Evolutionary conservation across 2,888 invertebrate genomes (phyloP), one percentile per base, ranked within the genome.

Genomic region (Lymantria monacha): DNA sequence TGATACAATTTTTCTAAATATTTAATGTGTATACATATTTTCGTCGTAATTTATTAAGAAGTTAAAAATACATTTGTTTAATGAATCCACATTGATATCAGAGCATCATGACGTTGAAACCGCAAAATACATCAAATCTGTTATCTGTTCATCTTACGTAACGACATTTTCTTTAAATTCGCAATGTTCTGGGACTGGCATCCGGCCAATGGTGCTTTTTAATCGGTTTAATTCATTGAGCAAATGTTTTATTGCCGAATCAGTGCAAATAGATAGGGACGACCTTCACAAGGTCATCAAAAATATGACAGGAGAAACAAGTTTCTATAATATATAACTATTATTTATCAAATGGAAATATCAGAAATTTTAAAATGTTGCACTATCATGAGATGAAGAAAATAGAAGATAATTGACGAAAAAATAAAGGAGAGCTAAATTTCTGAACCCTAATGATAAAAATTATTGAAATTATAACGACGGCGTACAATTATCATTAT

Each of bases 161-260:
- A 88, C 63, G 81, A 77, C 79, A 83, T 83, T 85, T 85, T 83
- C 83, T 88, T 84, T 81, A 85, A 80, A 88, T 83, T 84, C 77
- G 75, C 81, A 79, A 83, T 87, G 88, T 90, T 79, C 76, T 79
- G 68, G 80, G 82, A 74, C 79, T 91, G 91, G 91, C 87, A 74
- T 42, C 38, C 50, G 51, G 80, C 90, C 90, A 91, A 81, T 82
- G 77, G 79, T 82, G 83, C 76, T 87, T 89, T 87, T 89, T 87
- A 89, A 87, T 87, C 83, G 77, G 80, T 87, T 84, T 76, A 79
- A 87, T 87, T 88, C 89, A 89, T 89, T 89, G 79, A 87, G 80
- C 81, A 78, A 83, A 81, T 76, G 79, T 69, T 88, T 84, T 87
- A 88, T 86, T 76, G 81, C 75, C 72, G 75, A 76, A 74, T 77